Base-by-base conservation (phyloP, 2,113 vertebrate species). In the Melanostigma gelatinosum region DNA sequence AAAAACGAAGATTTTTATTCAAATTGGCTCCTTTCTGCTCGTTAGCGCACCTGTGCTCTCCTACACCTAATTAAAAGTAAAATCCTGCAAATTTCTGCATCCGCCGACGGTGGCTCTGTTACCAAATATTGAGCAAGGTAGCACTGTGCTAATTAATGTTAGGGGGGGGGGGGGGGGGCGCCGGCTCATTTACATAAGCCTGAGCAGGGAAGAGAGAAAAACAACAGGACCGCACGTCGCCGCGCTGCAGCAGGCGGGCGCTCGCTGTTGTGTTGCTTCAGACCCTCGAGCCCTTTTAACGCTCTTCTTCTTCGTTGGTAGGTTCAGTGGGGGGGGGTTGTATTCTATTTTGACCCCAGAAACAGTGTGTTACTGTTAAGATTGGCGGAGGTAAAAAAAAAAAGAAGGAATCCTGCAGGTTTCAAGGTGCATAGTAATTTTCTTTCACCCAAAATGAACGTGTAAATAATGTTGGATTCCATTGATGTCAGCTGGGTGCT, bases 101-200 rank as follows among this genome's bases (percentile, higher is more conserved):
- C 93, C 91, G 91, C 86, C 63, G 85, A 89, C 85, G 80, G 83
- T 62, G 60, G 18, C 86, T 94, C 90, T 94, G 92, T 94, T 95
- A 94, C 87, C 90, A 94, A 95, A 95, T 94, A 94, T 88, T 94
- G 93, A 94, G 89, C 91, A 94, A 95, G 94, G 94, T 95, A 95
- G 94, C 91, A 93, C 87, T 80, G 91, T 93, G 94, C 93, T 96
- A 96, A 96, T 96, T 96, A 96, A 94, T 93, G 94, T 95, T 94
- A 94, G 89, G 82, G 69, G 11, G 29, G 11, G 48, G 3, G 22
- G 9, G 32, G 22, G 8, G 80, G 79, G n/a, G 24, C 20, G 55
- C 62, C 46, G 80, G 64, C 87, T 94, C 67, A 94, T 95, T 92
- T 93, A 72, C 93, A 94, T 95, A 92, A 82, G 92, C 86, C 85